Evolutionary conservation across 1,140 invertebrate species (phyloP).

Genomic region (Drosophila sechellia): DNA sequence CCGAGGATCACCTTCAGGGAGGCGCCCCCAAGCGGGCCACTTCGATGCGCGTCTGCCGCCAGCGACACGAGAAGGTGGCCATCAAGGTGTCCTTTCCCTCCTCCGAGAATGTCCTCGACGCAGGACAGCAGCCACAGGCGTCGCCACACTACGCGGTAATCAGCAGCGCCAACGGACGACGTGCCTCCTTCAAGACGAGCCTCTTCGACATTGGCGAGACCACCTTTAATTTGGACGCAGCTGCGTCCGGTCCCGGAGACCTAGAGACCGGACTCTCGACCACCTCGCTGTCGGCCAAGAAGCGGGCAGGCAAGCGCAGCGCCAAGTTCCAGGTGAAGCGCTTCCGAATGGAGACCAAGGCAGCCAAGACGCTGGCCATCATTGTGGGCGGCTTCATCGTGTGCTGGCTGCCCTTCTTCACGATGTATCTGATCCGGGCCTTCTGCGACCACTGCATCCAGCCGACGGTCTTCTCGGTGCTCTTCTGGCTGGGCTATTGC

Average conservation of each 20-base stretch:
- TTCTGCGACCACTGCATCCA: slow-evolving; percentile 89
- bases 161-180: slow-evolving; percentile 62
- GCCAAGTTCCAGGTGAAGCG: slow-evolving; percentile 87
- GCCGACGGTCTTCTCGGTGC: slow-evolving; percentile 89
- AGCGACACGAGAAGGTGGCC: slow-evolving; percentile 90
- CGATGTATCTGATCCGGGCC: slow-evolving; percentile 92
- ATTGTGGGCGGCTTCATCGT: slow-evolving; percentile 96
- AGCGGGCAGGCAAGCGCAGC: slow-evolving; percentile 84
- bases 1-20: slow-evolving; percentile 53
- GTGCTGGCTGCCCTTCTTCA: slow-evolving; percentile 96
- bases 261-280: slow-evolving; percentile 40
- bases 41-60: slow-evolving; percentile 85
- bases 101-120: slow-evolving; percentile 88
- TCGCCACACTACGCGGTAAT: slow-evolving; percentile 84
- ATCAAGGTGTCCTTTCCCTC: slow-evolving; percentile 93
- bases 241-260: slow-evolving; percentile 22
- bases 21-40: slow-evolving; percentile 74
- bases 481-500: slow-evolving; percentile 97
- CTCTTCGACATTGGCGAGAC: slow-evolving; percentile 80
- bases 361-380: slow-evolving; percentile 95
- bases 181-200: slow-evolving; percentile 71
- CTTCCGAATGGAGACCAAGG: slow-evolving; percentile 92
- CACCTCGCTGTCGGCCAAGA: slow-evolving; percentile 75
- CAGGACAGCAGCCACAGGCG: slow-evolving; percentile 86
- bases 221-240: slow-evolving; percentile 69